Evolutionary conservation across 2,797 vertebrate genomes (phyloP), one percentile per base, ranked within the genome.

Genomic region (Esox lucius): DNA sequence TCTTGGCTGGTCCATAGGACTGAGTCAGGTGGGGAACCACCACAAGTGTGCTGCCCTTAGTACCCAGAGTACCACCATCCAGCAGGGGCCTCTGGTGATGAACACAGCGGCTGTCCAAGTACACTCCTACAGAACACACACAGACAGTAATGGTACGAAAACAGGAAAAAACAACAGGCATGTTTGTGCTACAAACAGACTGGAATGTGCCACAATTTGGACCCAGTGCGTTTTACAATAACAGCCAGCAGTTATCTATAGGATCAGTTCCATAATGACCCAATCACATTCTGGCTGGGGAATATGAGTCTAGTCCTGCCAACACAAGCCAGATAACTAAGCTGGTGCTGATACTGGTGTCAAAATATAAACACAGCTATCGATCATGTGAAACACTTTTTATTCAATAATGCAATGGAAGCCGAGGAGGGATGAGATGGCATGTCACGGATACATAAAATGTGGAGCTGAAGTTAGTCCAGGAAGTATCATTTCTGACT

Each of bases 11-110:
- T 13, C 61, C 91, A 51, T 95, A 95, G 0, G 87, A 87, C 17
- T 94, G 74, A 0, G 96, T 98, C 76, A 97, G 74, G 12, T 70
- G 62, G 0, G 97, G 96, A 46, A 98, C 84, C 72, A 95, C 93
- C 84, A 91, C 90, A 59, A 93, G 76, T 28, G 94, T 91, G 0
- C 92, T 90, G 19, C 96, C 96, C 59, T 17, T 75, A 19, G 81
- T 91, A 16, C 97, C 96, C 31, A 85, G 83, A 0, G 94, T 98
- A 76, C 96, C 96, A 0, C 94, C 95, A 65, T 98, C 96, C 83
- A 98, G 81, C 91, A 97, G 72, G 0, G 96, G 92, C 17, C 91
- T 97, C 83, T 76, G 84, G 84, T 91, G 90, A 49, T 82, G 87
- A 59, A 91, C 79, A 49, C 97, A 98, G 77, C 90, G 82, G 26